These are phyloP conservation scores for Eristalis pertinax DNA, from an alignment of 2,888 invertebrate species.

Conservation along the genomic window DNA sequence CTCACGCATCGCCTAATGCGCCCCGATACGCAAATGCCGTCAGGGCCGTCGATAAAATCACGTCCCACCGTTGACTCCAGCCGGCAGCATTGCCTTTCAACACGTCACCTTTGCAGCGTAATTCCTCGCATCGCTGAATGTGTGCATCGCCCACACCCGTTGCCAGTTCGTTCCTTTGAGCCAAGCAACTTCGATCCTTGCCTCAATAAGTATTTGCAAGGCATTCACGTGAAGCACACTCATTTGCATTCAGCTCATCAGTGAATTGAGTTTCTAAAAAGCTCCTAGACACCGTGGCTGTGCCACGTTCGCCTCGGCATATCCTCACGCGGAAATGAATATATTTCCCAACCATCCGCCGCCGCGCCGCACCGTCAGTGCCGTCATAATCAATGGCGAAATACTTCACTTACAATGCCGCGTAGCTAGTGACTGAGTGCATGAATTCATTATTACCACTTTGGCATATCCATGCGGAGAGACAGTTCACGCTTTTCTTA, in stretches of 20 bases:
- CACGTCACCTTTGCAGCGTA: conserved; percentile 31
- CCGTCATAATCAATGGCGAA: conserved; percentile 43
- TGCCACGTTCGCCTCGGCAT: not conserved
- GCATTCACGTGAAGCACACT: conserved; percentile 36
- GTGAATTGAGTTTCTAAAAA: conserved; percentile 35
- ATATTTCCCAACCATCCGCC: conserved; percentile 42
- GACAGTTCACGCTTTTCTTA: conserved; percentile 22
- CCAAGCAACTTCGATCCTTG: conserved; percentile 13
- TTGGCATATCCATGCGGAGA: not conserved
- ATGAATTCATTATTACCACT: conserved; percentile 27
- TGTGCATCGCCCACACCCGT: conserved; percentile 29
- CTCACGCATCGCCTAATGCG: not conserved
- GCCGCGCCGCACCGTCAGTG: not conserved
- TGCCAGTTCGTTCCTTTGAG: conserved; percentile 42
- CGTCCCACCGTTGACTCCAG: not conserved
- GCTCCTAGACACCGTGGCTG: not conserved
- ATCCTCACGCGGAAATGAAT: conserved; percentile 52
- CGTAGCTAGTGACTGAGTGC: conserved; percentile 6
- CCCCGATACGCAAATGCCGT: not conserved
- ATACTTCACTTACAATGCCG: not conserved
- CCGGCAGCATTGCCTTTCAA: not conserved
- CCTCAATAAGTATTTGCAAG: conserved; percentile 2
- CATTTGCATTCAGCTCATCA: conserved; percentile 63
- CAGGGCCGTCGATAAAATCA: not conserved
- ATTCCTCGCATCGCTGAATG: conserved; percentile 33